Conservation (phyloP, 2,888 invertebrate genomes). For the Eristalis arbustorum region DNA sequence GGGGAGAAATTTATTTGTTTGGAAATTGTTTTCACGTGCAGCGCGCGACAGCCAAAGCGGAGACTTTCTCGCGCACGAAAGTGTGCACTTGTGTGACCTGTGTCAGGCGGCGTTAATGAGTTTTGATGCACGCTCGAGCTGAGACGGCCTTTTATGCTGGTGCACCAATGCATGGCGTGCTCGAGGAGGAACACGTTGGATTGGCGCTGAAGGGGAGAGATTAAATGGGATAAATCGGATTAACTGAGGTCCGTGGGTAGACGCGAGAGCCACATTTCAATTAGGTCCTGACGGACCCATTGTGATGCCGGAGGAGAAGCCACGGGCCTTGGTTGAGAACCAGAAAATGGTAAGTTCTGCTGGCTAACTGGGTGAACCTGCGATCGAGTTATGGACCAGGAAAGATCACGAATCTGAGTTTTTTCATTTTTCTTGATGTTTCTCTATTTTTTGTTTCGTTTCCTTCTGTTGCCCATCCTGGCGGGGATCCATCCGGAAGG, state of each 20-base stretch:
- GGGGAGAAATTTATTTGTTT: constrained; percentile 54
- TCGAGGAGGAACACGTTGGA: not conserved
- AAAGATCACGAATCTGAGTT: no score
- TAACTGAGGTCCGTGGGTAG: not conserved
- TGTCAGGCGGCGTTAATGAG: constrained; percentile 42
- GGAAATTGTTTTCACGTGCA: constrained; percentile 45
- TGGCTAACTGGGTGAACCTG: no score
- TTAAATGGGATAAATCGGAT: not conserved
- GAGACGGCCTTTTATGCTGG: constrained; percentile 25
- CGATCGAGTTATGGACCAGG: no score
- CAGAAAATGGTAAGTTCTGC: no score
- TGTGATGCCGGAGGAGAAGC: no score
- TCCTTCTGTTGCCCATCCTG: no score
- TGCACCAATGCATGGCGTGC: constrained; percentile 37
- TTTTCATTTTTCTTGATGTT: no score
- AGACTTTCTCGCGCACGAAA: constrained; percentile 47
- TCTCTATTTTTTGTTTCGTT: no score
- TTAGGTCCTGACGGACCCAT: no score
- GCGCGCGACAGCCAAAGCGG: not conserved
- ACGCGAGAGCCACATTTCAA: no score
- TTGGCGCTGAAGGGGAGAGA: not conserved
- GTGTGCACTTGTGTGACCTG: constrained; percentile 42
- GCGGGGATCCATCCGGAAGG: no score
- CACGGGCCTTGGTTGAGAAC: no score
- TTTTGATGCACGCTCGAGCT: constrained; percentile 48